Conservation (phyloP, 2,888 invertebrate genomes). For the Odontothrips loti region DNA sequence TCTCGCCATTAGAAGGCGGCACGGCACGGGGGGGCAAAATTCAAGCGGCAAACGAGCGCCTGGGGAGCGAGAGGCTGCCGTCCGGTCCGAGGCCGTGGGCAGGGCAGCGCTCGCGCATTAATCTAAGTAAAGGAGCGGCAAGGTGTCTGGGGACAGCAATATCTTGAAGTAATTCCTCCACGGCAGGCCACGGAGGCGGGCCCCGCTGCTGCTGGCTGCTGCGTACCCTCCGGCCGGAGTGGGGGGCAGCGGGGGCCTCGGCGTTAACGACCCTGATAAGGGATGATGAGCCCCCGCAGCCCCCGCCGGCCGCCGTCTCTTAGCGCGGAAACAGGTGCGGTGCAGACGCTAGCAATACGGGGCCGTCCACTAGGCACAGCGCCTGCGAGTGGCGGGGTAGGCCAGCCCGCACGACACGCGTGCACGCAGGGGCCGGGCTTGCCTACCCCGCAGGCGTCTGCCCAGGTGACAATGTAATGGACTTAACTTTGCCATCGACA, state of each 20-base stretch:
- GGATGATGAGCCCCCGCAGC: conserved; percentile 1
- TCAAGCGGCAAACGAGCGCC: too few relatives aligned
- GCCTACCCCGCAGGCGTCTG: neutral
- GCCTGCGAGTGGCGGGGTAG: neutral
- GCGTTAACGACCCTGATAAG: conserved; percentile 22
- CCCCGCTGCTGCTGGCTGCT: neutral
- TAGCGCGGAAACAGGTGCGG: neutral
- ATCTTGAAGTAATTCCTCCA: conserved; percentile 21
- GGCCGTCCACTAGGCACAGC: too few relatives aligned
- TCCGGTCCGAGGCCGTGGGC: too few relatives aligned
- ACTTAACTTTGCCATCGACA: neutral
- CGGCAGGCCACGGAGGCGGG: neutral
- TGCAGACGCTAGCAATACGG: too few relatives aligned
- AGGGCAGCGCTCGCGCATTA: neutral
- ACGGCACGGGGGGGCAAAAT: too few relatives aligned
- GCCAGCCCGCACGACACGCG: neutral
- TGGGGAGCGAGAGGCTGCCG: too few relatives aligned
- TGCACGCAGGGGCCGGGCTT: neutral
- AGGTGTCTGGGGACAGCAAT: conserved; percentile 19
- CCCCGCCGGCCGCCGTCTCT: neutral
- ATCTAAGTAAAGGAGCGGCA: neutral
- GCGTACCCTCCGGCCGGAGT: neutral
- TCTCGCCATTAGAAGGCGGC: too few relatives aligned
- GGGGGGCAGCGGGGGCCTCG: neutral
- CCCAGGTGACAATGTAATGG: neutral